Percentiles rank a stretch among this genome's conserved stretches.
Evolutionary conservation across 1,140 invertebrate genomes (phyloP).

Genomic region (Drosophila bocqueti): DNA sequence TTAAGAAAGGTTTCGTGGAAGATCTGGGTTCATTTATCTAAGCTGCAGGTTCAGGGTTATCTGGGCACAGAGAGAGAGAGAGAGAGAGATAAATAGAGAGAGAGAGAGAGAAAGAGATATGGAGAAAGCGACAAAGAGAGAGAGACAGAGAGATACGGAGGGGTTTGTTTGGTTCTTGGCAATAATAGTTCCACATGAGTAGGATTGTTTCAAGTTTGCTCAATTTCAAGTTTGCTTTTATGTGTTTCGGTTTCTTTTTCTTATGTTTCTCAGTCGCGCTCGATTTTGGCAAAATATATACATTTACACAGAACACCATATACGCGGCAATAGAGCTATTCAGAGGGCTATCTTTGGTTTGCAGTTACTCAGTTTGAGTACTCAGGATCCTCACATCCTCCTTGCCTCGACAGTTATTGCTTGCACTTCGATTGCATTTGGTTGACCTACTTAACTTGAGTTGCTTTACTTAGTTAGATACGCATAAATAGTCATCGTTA

Average conservation of each 20-base stretch:
- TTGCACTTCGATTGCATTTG: slow-evolving; percentile 19
- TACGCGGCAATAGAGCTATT: slow-evolving; percentile 85
- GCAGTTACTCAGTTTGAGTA: slow-evolving; percentile 29
- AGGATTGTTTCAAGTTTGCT: slow-evolving; percentile 59
- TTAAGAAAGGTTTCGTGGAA: slow-evolving; percentile 6
- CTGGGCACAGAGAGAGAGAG: slow-evolving; percentile 35
- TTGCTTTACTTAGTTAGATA: slow-evolving; percentile 60
- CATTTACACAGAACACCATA: slow-evolving; percentile 82
- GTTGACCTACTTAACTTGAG: slow-evolving; percentile 46
- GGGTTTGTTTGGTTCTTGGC: slow-evolving; percentile 50
- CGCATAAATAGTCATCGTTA: slow-evolving; percentile 85
- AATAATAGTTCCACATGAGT: slow-evolving; percentile 43
- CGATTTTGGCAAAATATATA: slow-evolving; percentile 39
- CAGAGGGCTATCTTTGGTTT: slow-evolving; percentile 57
- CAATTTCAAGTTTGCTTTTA: slow-evolving; percentile 74
- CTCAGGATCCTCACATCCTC: slow-evolving; percentile 27
- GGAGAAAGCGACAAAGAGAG: slow-evolving; percentile 31
- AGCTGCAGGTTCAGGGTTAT: slow-evolving; percentile 26
- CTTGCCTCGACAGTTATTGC: slow-evolving; percentile 28
- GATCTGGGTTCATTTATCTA: slow-evolving; percentile 16
- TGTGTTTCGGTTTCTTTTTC: slow-evolving; percentile 35
- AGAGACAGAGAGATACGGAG: slow-evolving; percentile 42
- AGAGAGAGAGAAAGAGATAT: slow-evolving; percentile 25
- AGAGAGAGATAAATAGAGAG: slow-evolving; percentile 14
- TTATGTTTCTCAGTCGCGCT: slow-evolving; percentile 39